Percentiles rank a stretch among this genome's conserved stretches.
Conservation (phyloP, 2,888 invertebrate genomes). For the Mesorhabditis belari region DNA sequence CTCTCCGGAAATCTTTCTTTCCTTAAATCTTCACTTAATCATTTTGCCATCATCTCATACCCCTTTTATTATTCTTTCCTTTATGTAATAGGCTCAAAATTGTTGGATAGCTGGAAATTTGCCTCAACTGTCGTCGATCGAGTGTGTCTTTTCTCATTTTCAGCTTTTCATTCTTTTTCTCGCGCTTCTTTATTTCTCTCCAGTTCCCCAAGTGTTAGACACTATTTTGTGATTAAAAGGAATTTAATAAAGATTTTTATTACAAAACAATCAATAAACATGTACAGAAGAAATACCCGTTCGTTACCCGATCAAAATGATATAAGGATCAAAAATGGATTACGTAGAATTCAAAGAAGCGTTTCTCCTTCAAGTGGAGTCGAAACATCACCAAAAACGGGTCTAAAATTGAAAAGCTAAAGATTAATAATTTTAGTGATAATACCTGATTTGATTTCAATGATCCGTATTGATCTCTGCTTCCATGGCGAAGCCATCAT, state of each 20-base stretch:
- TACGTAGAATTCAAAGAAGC: neutral
- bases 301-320: no score
- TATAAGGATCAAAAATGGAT: no score
- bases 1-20: constrained; percentile 1
- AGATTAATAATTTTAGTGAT: no score
- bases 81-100: constrained; percentile 1
- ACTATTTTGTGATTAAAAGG: no score
- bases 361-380: neutral
- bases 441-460: neutral
- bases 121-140: constrained; percentile 40
- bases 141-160: constrained; percentile 33
- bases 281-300: no score
- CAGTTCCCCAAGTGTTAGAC: constrained; percentile 25
- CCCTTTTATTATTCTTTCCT: neutral
- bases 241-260: no score
- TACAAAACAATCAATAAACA: no score
- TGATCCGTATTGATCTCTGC: neutral
- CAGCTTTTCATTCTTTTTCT: constrained; percentile 22
- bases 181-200: constrained; percentile 25
- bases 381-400: neutral
- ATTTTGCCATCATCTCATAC: no score
- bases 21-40: no score
- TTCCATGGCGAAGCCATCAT: neutral
- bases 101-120: constrained; percentile 38
- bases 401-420: no score